Base-by-base conservation (phyloP, 2,113 vertebrate genomes). In the Abramis brama region DNA sequence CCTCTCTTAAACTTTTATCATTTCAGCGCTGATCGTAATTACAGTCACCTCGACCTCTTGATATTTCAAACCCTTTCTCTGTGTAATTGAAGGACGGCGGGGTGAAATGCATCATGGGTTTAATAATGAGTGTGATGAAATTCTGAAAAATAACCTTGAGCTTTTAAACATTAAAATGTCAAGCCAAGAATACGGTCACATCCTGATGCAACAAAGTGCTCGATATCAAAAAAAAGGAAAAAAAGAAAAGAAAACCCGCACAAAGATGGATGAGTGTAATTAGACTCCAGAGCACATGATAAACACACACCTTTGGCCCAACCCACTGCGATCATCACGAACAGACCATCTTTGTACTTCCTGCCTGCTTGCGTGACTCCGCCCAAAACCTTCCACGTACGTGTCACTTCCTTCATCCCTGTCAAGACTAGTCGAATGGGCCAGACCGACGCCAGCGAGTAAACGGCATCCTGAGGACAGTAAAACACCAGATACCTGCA, bases 331-430 rank as follows among this genome's bases (percentile, higher is more conserved):
- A 99, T 94, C 97, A 99, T 97, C 76, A 98, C 94, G 88, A 99
- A 88, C 94, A 97, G 96, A 71, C 95, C 95, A 87, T 98, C 95
- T 89, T 95, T 94, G 93, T 97, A 99, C 91, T 96, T 96, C 85
- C 60, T 88, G 78, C 95, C 92, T 5, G 97, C 98, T 90, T 96
- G 95, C 1, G 92, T 92, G 90, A 99, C 71, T 10, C 98, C 98
- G 59, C 93, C 94, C 5, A 96, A 91, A 90, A 99, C 96, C 94
- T 99, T 99, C 97, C 97, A 97, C 0, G 97, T 98, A 87, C 97
- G 95, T 55, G 97, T 97, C 89, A 98, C 96, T 90, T 99, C 98
- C 90, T 98, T 99, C 97, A 99, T 98, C 62, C 93, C 96, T 5
- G 95, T 93, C 92, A 97, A 93, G 88, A 99, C 87, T 75, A 99